These are phyloP conservation scores for Leptonema lineaticorne DNA, from an alignment of 1,140 invertebrate genomes.

Conservation along the genomic window DNA sequence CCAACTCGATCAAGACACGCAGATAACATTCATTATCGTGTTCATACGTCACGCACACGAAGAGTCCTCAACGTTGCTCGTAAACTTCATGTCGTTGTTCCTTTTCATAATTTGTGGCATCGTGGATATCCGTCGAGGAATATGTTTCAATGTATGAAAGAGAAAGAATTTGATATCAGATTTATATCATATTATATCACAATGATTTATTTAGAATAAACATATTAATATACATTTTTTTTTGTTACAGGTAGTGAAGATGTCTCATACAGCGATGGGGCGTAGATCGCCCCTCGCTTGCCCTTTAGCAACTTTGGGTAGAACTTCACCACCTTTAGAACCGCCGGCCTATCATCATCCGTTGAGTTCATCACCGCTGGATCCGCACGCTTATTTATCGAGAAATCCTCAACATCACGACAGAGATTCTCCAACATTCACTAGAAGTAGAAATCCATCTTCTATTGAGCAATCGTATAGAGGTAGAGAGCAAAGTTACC, in stretches of 20 bases:
- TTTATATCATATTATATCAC: background rate
- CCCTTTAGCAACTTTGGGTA: slow-evolving; percentile 61
- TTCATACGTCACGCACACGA: slow-evolving; percentile 1
- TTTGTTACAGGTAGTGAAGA: slow-evolving; percentile 32
- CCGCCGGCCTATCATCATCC: slow-evolving; percentile 51
- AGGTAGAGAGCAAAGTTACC: slow-evolving; percentile 31
- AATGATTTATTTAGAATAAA: background rate
- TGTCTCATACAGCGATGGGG: slow-evolving; percentile 38
- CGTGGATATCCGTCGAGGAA: no score
- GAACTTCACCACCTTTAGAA: slow-evolving; percentile 52
- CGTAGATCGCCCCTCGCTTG: slow-evolving; percentile 53
- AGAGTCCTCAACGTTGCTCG: background rate
- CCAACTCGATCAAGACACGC: background rate
- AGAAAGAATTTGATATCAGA: background rate
- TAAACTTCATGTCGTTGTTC: no score
- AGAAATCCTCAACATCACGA: slow-evolving; percentile 48
- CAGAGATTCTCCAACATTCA: slow-evolving; percentile 40
- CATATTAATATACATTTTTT: slow-evolving; percentile 3
- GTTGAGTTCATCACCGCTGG: slow-evolving; percentile 50
- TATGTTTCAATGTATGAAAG: no score
- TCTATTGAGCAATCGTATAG: slow-evolving; percentile 34
- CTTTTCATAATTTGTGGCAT: no score
- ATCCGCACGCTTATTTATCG: slow-evolving; percentile 52
- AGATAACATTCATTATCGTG: background rate
- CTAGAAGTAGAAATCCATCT: slow-evolving; percentile 32